Evolutionary conservation across 1,140 invertebrate genomes (phyloP).

Genomic region (Cherax quadricarinatus): DNA sequence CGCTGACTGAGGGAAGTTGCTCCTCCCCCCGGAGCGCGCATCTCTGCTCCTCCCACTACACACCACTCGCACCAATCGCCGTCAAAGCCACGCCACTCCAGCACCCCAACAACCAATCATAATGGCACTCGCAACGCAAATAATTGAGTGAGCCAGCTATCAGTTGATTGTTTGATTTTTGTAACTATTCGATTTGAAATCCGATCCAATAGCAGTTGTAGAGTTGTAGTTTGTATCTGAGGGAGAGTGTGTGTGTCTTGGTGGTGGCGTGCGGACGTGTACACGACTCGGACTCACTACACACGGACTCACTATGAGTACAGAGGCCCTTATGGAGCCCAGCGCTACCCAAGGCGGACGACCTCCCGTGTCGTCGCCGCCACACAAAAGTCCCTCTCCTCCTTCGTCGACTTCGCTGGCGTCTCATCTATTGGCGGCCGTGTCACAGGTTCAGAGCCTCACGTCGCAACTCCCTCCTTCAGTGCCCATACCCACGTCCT

Average conservation of each 20-base stretch:
- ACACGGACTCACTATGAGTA: constrained; percentile 66
- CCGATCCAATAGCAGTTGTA: constrained; percentile 74
- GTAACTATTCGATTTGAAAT: constrained; percentile 74
- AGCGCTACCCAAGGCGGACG: constrained; percentile 68
- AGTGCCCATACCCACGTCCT: constrained; percentile 69
- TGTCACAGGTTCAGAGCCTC: constrained; percentile 73
- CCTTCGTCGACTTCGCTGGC: constrained; percentile 73
- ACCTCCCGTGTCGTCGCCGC: constrained; percentile 64
- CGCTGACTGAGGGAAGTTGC: constrained; percentile 64
- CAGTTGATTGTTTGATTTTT: constrained; percentile 74
- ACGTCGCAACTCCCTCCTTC: constrained; percentile 72
- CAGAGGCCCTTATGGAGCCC: constrained; percentile 72
- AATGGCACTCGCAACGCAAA: constrained; percentile 74
- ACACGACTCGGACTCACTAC: constrained; percentile 62
- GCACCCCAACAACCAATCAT: constrained; percentile 74
- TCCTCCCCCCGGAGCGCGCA: constrained; percentile 71
- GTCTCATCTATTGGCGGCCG: constrained; percentile 73
- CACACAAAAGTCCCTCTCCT: constrained; percentile 73
- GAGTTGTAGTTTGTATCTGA: constrained; percentile 74
- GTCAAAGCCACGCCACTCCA: constrained; percentile 65
- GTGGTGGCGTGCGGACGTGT: constrained; percentile 73
- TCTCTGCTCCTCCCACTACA: constrained; percentile 54
- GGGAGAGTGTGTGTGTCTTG: constrained; percentile 74
- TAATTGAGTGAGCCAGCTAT: constrained; percentile 74
- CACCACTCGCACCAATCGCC: constrained; percentile 61